Conservation (phyloP, 2,888 invertebrate genomes). For the Andrena flavipes region DNA sequence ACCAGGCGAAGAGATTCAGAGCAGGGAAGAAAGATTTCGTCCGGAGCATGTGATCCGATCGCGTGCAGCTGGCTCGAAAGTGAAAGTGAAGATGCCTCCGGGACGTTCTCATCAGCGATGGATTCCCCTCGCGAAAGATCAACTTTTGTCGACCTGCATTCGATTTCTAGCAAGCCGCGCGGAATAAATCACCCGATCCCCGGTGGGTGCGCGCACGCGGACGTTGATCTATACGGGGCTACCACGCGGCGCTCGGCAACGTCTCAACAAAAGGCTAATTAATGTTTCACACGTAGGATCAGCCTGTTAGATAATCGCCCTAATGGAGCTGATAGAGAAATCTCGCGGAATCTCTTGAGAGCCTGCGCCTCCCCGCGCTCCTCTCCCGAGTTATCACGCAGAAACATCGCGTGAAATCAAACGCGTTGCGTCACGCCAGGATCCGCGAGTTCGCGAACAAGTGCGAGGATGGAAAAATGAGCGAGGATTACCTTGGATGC, state of each 20-base stretch:
- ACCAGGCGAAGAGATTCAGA: constrained; percentile 12
- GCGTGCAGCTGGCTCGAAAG: constrained; percentile 70
- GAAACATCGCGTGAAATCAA: constrained; percentile 52
- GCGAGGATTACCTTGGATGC: constrained; percentile 14
- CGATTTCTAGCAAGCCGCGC: constrained; percentile 67
- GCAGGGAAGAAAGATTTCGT: constrained; percentile 58
- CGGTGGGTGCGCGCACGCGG: constrained; percentile 18
- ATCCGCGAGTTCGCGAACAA: background rate
- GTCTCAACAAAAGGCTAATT: constrained; percentile 25
- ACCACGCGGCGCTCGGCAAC: constrained; percentile 6
- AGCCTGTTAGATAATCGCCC: constrained; percentile 52
- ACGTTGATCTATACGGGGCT: constrained; percentile 59
- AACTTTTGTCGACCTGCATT: constrained; percentile 69
- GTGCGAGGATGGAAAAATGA: constrained; percentile 11
- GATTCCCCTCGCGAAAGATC: constrained; percentile 61
- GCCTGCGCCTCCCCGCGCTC: background rate
- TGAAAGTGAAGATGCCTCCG: constrained; percentile 74
- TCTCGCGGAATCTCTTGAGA: constrained; percentile 30
- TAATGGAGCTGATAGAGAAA: constrained; percentile 49
- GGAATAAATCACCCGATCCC: constrained; percentile 67
- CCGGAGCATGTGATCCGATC: constrained; percentile 50
- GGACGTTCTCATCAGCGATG: constrained; percentile 69
- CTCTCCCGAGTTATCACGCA: constrained; percentile 27
- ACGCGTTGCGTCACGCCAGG: constrained; percentile 16
- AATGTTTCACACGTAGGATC: constrained; percentile 34